phyloP scores from a whole-genome alignment of 2,797 vertebrate species.

The Melanotaenia maccullochi region DNA sequence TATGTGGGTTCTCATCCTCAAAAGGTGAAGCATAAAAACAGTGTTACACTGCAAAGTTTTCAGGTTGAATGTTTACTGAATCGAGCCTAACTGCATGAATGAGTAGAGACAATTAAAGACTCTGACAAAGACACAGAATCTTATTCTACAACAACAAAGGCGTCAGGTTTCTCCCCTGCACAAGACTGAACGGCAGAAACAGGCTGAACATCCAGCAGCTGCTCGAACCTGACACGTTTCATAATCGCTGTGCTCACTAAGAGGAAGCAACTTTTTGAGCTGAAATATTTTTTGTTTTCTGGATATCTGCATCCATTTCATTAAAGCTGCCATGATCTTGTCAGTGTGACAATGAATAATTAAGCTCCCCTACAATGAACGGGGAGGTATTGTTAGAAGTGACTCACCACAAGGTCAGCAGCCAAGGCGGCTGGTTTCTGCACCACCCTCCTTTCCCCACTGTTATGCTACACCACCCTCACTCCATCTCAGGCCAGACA shows the following conservation, averaged over 20 bases:
- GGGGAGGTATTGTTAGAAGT: not conserved
- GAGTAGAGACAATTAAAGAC: no score
- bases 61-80: not conserved
- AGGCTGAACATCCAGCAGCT: no score
- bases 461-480: not conserved
- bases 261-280: not conserved
- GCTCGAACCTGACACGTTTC: not conserved
- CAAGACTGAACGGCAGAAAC: no score
- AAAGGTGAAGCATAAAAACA: not conserved
- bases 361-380: constrained; percentile 6
- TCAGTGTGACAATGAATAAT: constrained; percentile 30
- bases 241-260: not conserved
- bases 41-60: no score
- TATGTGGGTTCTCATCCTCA: not conserved
- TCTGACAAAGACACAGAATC: no score
- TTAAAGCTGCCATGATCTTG: constrained; percentile 9
- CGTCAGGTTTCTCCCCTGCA: no score
- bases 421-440: constrained; percentile 6
- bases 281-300: not conserved
- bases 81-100: not conserved
- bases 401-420: constrained; percentile 1
- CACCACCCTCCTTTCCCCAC: constrained; percentile 34
- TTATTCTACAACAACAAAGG: no score
- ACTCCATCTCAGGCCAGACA: not conserved
- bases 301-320: constrained; percentile 10